Evolutionary conservation across 2,888 invertebrate species (phyloP), one percentile per base, ranked within the genome.

Genomic region (Oscheius sp.): DNA sequence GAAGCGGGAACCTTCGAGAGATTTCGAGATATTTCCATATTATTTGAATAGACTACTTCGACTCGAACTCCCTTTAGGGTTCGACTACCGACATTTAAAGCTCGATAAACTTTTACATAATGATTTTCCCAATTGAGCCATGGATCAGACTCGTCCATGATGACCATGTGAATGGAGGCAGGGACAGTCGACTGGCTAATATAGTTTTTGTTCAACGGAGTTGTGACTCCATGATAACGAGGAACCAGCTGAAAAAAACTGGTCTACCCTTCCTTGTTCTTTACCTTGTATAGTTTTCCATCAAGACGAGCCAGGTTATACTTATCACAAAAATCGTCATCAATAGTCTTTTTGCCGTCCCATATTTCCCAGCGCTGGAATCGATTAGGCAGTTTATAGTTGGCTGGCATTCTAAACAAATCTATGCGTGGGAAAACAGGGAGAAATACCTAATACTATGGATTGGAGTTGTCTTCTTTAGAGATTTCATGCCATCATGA

Each of bases 81-180:
- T 44, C 44, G 41, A 17, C 26, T 41, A 2, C 59, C 59, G 4
- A 59, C 26, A 24, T 59, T 59, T 14, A 44, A 30, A 28, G 44
- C 44, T 22, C 59, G 59, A 20, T 26, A 59, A 14, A 41, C 41
- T 24, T 59, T 59, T 14, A 44, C n/a, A 44, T 59, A 59, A 24
- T 59, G 59, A 14, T 41, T 59, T n/a, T 59, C 59, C 59, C 59
- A 59, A 30, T 59, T 59, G 41, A 59, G 41, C 59, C 59, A 59
- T 1, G 59, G 44, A 28, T 59, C 59, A 8, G 59, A 59, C n/a
- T 59, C 59, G 30, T 59, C 59, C 24, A 59, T 30, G 1, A 59
- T 41, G 41, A 44, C 26, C 41, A 59, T 28, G n/a, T 41, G 41
- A 12, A 59, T 20, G 24, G 24, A 28, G 28, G 44, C 41, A 1